Conservation (phyloP, 2,888 invertebrate species). For the Bellardia pandia region DNA sequence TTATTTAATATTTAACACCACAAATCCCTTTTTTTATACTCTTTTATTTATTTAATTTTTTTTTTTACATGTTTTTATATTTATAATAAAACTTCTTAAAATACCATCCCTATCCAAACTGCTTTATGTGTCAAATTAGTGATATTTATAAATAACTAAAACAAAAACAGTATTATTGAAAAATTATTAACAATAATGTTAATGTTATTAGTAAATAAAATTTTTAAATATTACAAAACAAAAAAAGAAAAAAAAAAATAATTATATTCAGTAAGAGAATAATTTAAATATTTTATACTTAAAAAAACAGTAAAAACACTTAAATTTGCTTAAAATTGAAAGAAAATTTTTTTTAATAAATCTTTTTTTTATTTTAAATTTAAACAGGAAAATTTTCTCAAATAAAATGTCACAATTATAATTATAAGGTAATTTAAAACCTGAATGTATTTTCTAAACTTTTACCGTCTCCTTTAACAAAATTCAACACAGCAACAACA, state of each 20-base stretch:
- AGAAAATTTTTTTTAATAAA: no score
- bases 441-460: no score
- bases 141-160: conserved; percentile 71
- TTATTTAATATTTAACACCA: neutral
- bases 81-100: conserved; percentile 29
- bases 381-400: no score
- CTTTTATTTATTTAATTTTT: conserved; percentile 15
- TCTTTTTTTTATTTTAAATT: no score
- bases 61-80: conserved; percentile 71
- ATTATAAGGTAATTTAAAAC: no score
- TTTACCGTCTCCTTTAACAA: no score
- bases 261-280: neutral
- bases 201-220: conserved; percentile 46
- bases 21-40: conserved; percentile 1
- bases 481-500: no score
- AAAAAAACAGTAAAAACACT: no score
- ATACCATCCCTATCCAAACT: conserved; percentile 65
- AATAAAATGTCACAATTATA: no score
- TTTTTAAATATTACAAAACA: neutral
- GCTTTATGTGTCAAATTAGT: conserved; percentile 74
- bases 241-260: neutral
- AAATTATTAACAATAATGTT: conserved; percentile 53
- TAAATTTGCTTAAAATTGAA: no score
- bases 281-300: no score
- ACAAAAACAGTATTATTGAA: conserved; percentile 55